Base-by-base conservation (phyloP, 2,113 vertebrate species). In the Empidonax traillii region DNA sequence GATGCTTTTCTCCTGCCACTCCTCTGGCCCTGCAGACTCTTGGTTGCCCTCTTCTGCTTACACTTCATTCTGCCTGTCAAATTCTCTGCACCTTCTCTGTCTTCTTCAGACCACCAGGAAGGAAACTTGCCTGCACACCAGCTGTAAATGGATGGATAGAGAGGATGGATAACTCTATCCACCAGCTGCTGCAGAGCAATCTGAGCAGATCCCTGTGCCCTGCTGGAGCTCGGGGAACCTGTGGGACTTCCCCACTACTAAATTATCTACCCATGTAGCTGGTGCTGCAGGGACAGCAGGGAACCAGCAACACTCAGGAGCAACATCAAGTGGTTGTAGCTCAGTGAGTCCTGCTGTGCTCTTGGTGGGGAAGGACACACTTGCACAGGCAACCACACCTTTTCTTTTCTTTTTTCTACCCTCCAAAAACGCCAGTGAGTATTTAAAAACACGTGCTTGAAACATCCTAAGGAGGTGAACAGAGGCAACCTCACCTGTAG, bases 241-340 rank as follows among this genome's bases (percentile, higher is more conserved):
- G 43, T 0, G 1, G 14, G 37, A 30, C 6, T 28, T 89, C 49
- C 62, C 53, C 49, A 25, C 12, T 17, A 1, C 1, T 1, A 17
- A 14, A 5, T 16, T 8, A 33, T 15, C 56, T 68, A n/a, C 44
- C 39, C 0, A 0, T 5, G 12, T 6, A 5, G 24, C 49, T 59
- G 47, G 8, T 51, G 44, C 71, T 41, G 39, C 25, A 35, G 59
- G 53, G 49, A 31, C 47, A 67, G 55, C 10, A 17, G 52, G 55
- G 44, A 20, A 82, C 14, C 55, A 58, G 55, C 61, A 69, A 22
- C 16, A 41, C 13, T 20, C n/a, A 20, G 49, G 2, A 82, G 56
- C 37, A 74, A 28, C 0, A 0, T 21, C 46, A 41, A 8, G 22
- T 10, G 7, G 23, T 1, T 56, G 30, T 2, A 22, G 23, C 47